phyloP scores from a whole-genome alignment of 2,113 vertebrate genomes.

The Gambusia affinis region DNA sequence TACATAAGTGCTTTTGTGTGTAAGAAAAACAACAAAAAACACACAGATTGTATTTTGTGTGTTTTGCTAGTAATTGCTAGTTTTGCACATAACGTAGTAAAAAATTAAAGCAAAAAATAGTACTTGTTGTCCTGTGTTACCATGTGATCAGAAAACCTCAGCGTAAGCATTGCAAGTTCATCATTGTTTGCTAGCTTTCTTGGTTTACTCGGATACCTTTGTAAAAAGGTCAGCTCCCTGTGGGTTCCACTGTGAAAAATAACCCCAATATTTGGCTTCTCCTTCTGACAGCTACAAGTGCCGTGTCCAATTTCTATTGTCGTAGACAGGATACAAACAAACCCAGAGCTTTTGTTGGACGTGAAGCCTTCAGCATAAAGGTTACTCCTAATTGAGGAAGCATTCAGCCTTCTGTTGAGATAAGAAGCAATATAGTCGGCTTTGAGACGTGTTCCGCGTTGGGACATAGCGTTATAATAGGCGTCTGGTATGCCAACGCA shows the following conservation, averaged over 20 bases:
- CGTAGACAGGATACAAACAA: slow-evolving; percentile 50
- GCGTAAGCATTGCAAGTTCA: slow-evolving; percentile 25
- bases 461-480: slow-evolving; percentile 60
- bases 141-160: slow-evolving; percentile 11
- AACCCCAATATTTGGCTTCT: slow-evolving; percentile 39
- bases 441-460: slow-evolving; percentile 31
- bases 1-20: too few relatives aligned
- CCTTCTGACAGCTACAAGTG: slow-evolving; percentile 60
- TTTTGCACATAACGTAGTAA: not conserved
- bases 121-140: slow-evolving; percentile 28
- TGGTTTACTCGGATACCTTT: slow-evolving; percentile 57
- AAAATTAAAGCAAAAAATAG: not conserved
- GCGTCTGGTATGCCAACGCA: slow-evolving; percentile 43
- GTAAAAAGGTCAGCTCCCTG: slow-evolving; percentile 70
- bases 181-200: slow-evolving; percentile 38
- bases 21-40: too few relatives aligned
- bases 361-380: slow-evolving; percentile 56
- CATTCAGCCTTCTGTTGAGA: slow-evolving; percentile 40
- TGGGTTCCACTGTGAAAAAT: slow-evolving; percentile 18
- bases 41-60: too few relatives aligned
- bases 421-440: slow-evolving; percentile 41
- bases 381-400: slow-evolving; percentile 70
- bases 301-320: slow-evolving; percentile 44
- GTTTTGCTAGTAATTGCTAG: too few relatives aligned
- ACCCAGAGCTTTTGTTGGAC: slow-evolving; percentile 45